phyloP scores from a whole-genome alignment of 2,113 vertebrate species.

The Passer montanus region DNA sequence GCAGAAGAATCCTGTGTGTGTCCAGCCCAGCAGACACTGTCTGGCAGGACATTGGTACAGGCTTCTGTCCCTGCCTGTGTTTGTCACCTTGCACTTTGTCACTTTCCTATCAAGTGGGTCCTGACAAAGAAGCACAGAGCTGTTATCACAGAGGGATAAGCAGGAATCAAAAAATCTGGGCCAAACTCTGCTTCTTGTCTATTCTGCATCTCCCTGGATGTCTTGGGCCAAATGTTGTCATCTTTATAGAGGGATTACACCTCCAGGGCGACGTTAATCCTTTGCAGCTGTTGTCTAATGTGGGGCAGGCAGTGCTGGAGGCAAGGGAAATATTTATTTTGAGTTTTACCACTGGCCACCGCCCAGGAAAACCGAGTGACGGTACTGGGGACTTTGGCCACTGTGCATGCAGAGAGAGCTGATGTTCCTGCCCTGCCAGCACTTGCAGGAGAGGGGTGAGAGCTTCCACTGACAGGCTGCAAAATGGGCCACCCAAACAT shows the following conservation, averaged over 20 bases:
- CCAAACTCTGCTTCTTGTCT: background rate
- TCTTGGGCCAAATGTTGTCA: background rate
- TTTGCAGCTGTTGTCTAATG: slow-evolving; percentile 59
- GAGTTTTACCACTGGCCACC: slow-evolving; percentile 61
- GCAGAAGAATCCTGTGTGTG: background rate
- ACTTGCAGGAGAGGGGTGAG: background rate
- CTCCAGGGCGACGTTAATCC: background rate
- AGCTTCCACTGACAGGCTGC: background rate
- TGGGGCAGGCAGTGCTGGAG: slow-evolving; percentile 6
- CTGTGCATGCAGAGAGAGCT: background rate
- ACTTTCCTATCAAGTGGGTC: background rate
- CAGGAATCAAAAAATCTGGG: background rate
- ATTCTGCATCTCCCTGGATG: background rate
- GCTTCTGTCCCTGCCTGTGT: background rate
- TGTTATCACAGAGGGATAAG: background rate
- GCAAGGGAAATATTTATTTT: slow-evolving; percentile 60
- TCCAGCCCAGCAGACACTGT: background rate
- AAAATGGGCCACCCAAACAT: background rate
- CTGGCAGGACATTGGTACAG: background rate
- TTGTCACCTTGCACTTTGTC: background rate
- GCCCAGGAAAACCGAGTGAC: slow-evolving; percentile 26
- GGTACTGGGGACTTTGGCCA: background rate
- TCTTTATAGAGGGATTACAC: background rate
- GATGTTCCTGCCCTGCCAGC: background rate
- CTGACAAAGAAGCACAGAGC: background rate